Evolutionary conservation across 1,140 invertebrate species (phyloP), one percentile per base, ranked within the genome.

Genomic region (Chrysopa pallens): DNA sequence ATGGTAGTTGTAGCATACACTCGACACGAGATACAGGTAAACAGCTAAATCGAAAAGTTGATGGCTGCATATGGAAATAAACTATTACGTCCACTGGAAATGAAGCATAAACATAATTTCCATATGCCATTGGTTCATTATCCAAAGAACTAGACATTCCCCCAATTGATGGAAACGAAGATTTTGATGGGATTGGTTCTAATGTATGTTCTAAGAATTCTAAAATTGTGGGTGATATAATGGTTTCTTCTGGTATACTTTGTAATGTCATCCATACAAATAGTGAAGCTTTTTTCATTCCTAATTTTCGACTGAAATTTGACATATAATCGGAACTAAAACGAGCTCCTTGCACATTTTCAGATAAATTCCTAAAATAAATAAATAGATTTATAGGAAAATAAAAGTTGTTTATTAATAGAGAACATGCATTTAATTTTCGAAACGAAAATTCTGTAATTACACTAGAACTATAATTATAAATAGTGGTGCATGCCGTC

Each of bases 81-180:
- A 99, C 93, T 50, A 98, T 89, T 8, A 98, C 90, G 67, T 99
- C 94, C 0, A 99, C 91, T 0, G 94, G 94, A 58, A 98, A 97
- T 44, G 89, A 93, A 8, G 86, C 81, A 55, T 89, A 89, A 44
- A 80, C 82, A 57, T 86, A 84, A 58, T 84, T 81, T 6, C 78
- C 77, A 57, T 71, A 74, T 45, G 68, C 69, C 5, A 73, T 61
- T 11, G 69, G 68, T 46, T 70, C 72, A 43, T 68, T 54, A 45
- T 68, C 65, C 1, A 66, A 60, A 1, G 52, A 47, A 28, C 54
- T 56, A 4, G 51, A 51, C 6, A 33, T 12, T 11, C 31, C 31
- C 6, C 50, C 45, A 36, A 46, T 46, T 1, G 53, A 50, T 40
- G 49, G 53, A 39, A 52, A 56, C 15, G 50, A 51, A 1, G 67